These are phyloP conservation scores for Solea senegalensis DNA, from an alignment of 2,113 vertebrate genomes.

Conservation along the genomic window DNA sequence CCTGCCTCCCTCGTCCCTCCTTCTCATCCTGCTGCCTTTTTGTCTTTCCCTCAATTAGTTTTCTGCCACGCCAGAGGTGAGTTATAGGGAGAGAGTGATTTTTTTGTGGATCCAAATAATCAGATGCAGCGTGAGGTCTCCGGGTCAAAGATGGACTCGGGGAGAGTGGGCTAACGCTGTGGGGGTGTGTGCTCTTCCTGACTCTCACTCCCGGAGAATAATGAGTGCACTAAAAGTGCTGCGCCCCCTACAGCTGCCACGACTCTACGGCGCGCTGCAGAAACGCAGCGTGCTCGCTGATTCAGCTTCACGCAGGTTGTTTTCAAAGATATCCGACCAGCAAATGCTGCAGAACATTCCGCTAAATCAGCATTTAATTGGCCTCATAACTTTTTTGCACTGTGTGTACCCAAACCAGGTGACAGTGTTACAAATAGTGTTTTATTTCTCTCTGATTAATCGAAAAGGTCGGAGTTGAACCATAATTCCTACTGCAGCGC, in stretches of 20 bases:
- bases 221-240: conserved; percentile 42
- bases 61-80: too few relatives aligned
- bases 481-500: not conserved
- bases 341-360: conserved; percentile 43
- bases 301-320: not conserved
- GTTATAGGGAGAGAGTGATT: conserved; percentile 14
- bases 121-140: conserved; percentile 17
- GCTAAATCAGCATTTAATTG: conserved; percentile 64
- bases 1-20: conserved; percentile 3
- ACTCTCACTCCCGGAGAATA: conserved; percentile 42
- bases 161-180: conserved; percentile 22
- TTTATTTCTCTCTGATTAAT: conserved; percentile 8
- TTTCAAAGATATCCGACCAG: conserved; percentile 41
- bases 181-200: conserved; percentile 14
- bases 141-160: conserved; percentile 57
- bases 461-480: not conserved
- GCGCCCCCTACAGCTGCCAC: conserved; percentile 7
- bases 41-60: conserved; percentile 53
- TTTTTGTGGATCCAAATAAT: conserved; percentile 20
- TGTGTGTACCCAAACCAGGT: conserved; percentile 12
- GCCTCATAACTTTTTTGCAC: conserved; percentile 22
- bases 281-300: conserved; percentile 16
- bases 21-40: conserved; percentile 35
- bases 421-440: conserved; percentile 25
- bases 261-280: not conserved